phyloP scores from a whole-genome alignment of 2,888 invertebrate species.

The Scaptomyza cyrtandrae region DNA sequence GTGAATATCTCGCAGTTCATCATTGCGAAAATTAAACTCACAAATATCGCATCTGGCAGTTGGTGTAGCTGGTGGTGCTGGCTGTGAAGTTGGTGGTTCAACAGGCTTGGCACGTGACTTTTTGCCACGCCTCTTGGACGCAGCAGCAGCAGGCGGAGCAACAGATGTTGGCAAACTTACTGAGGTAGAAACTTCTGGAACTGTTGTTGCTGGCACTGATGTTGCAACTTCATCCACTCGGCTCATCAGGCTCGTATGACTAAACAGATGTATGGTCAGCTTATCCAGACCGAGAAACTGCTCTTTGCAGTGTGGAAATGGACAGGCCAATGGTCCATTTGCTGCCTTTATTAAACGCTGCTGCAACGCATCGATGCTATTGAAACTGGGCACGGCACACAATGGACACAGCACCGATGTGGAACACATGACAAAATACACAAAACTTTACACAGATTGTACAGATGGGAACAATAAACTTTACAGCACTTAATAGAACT shows the following conservation, averaged over 20 bases:
- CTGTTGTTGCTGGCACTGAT: slow-evolving; percentile 10
- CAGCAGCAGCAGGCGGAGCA: slow-evolving; percentile 9
- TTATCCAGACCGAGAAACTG: slow-evolving; percentile 91
- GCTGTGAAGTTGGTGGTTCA: slow-evolving; percentile 11
- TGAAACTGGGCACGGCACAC: slow-evolving; percentile 90
- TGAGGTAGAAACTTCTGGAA: slow-evolving; percentile 6
- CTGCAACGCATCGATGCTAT: slow-evolving; percentile 89
- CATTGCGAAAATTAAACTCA: slow-evolving; percentile 89
- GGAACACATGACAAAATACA: slow-evolving; percentile 84
- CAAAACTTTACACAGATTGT: slow-evolving; percentile 1
- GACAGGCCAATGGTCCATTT: slow-evolving; percentile 90
- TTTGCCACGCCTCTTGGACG: slow-evolving; percentile 52
- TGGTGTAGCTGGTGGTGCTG: slow-evolving; percentile 17
- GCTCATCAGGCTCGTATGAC: slow-evolving; percentile 86
- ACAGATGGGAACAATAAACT: background rate
- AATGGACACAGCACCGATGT: slow-evolving; percentile 90
- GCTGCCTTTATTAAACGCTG: slow-evolving; percentile 90
- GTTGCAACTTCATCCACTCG: slow-evolving; percentile 16
- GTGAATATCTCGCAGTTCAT: slow-evolving; percentile 90
- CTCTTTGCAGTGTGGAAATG: slow-evolving; percentile 89
- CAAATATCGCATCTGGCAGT: slow-evolving; percentile 88
- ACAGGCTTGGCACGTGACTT: slow-evolving; percentile 51
- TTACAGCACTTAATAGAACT: background rate
- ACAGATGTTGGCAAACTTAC: slow-evolving; percentile 7
- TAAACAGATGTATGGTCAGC: slow-evolving; percentile 92